Base-by-base conservation (phyloP, 2,888 invertebrate genomes). In the Phaonia tiefii region DNA sequence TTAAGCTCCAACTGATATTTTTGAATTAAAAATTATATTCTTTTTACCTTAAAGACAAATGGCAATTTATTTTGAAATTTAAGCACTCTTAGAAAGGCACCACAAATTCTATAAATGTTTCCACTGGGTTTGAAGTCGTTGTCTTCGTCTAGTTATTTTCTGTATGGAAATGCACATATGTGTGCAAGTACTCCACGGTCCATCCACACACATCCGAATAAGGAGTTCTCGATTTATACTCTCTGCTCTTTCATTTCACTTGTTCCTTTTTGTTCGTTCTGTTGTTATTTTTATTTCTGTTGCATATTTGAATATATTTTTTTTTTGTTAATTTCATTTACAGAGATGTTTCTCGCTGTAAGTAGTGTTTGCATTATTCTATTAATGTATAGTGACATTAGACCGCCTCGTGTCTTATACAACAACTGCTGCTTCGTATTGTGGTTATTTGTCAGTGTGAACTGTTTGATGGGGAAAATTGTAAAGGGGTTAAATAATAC, bases 241-340 rank as follows among this genome's bases (percentile, higher is more conserved):
- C 51, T 25, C 25, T 54, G 7, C 54, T 13, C 22, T 20, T 39
- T 3, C 63, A 63, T 39, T 39, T 17, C 1, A 10, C 13, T 5
- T 39, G n/a, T 37, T 39, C 10, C 2, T 39, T 20, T 25, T 5
- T 39, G n/a, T 37, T 39, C 10, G 1, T 39, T 39, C 31, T 60
- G 37, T 42, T 63, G 42, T 42, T 60, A 60, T 60, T 60, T 60
- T 39, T 39, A 60, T 39, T 60, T 60, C 60, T 60, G 39, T 63
- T 63, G 63, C 63, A 63, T 63, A 63, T 63, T 63, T 63, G 13
- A 54, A 25, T 17, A 42, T 11, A 63, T 22, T 42, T 20, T 39
- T 58, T 26, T 58, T 31, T 31, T 31, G 31, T 31, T 31, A 5
- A 8, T 3, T 31, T 58, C 15, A 15, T 58, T 58, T 60, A 17